Conservation (phyloP, 2,113 vertebrate genomes). For the Nothocercus julius region DNA sequence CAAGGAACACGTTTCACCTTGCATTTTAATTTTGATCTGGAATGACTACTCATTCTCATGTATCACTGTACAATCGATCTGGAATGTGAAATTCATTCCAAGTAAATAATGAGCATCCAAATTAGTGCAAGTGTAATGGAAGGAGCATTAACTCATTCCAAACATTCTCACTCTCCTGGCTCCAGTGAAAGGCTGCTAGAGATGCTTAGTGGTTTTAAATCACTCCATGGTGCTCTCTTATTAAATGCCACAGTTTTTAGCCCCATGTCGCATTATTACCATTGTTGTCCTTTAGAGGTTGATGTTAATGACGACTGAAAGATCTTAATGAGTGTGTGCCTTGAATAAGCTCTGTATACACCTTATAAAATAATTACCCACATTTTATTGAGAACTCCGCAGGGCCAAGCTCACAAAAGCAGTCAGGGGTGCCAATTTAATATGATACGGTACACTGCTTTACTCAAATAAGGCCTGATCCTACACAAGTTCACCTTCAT, state of each 20-base stretch:
- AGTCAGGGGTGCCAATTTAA: slow-evolving; percentile 55
- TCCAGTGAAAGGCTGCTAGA: neutral
- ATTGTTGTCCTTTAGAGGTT: slow-evolving; percentile 56
- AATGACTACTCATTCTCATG: neutral
- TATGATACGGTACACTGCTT: neutral
- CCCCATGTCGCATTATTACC: neutral
- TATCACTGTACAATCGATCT: neutral
- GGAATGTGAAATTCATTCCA: neutral
- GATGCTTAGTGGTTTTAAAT: slow-evolving; percentile 1
- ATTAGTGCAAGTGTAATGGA: neutral
- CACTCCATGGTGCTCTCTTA: neutral
- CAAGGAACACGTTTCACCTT: neutral
- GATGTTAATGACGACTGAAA: slow-evolving; percentile 50
- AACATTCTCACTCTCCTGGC: neutral
- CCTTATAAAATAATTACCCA: slow-evolving; percentile 55
- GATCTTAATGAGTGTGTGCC: slow-evolving; percentile 56
- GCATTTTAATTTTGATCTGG: neutral
- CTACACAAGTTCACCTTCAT: slow-evolving; percentile 46
- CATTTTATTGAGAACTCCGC: slow-evolving; percentile 50
- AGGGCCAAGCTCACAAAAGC: slow-evolving; percentile 21
- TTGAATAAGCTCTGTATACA: slow-evolving; percentile 47
- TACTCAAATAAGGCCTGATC: slow-evolving; percentile 6
- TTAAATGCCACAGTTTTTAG: slow-evolving; percentile 10
- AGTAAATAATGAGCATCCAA: neutral
- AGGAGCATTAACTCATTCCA: neutral